Evolutionary conservation across 30 jellyfish, hydroid and myxozoan species (phyloP).

Genomic region (Turritopsis rubra): DNA sequence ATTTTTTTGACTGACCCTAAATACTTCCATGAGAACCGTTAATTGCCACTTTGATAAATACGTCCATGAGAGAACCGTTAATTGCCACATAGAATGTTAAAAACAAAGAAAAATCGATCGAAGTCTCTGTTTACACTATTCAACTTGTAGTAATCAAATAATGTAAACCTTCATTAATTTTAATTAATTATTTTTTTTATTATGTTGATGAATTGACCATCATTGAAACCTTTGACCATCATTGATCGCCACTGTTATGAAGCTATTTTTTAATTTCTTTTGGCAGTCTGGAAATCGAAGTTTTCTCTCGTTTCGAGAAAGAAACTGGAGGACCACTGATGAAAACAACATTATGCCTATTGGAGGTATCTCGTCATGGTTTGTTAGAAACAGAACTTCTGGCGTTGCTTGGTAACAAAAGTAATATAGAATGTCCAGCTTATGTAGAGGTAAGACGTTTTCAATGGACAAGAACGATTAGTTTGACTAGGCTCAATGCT

Average conservation of each 20-base stretch:
- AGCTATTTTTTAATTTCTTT: background rate
- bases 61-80: too few relatives aligned
- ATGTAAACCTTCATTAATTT: too few relatives aligned
- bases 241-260: too few relatives aligned
- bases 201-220: too few relatives aligned
- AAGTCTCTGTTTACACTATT: too few relatives aligned
- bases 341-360: conserved; percentile 90
- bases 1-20: too few relatives aligned
- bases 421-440: conserved; percentile 34
- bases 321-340: conserved; percentile 91
- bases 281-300: conserved; percentile 85
- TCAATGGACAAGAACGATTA: background rate
- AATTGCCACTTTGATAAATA: too few relatives aligned
- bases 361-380: conserved; percentile 97
- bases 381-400: conserved; percentile 78
- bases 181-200: too few relatives aligned
- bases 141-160: background rate
- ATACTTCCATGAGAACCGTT: too few relatives aligned
- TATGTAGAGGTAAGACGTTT: conserved; percentile 9
- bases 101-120: too few relatives aligned
- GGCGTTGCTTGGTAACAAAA: conserved; percentile 76
- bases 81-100: too few relatives aligned
- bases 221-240: too few relatives aligned
- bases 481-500: background rate
- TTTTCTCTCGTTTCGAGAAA: conserved; percentile 78